phyloP scores from a whole-genome alignment of 1,140 invertebrate genomes.

The Ectropis grisescens region DNA sequence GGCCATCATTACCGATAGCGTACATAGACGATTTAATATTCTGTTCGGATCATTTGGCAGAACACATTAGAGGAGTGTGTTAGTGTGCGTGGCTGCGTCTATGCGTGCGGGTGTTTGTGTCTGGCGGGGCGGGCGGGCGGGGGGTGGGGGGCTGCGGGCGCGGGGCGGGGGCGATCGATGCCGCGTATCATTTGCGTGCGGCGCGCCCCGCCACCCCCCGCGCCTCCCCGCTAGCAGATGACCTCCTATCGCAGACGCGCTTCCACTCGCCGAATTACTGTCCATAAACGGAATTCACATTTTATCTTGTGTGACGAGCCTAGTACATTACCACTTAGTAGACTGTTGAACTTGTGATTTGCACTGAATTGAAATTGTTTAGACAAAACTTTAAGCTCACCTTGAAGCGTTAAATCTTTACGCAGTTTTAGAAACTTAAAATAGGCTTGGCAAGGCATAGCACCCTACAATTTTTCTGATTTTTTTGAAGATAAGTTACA shows the following conservation, averaged over 20 bases:
- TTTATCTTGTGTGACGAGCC: too few species aligned
- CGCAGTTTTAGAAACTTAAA: too few species aligned
- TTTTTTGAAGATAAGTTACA: too few species aligned
- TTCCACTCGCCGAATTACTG: too few species aligned
- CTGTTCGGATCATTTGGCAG: slow-evolving; percentile 59
- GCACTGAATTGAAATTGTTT: too few species aligned
- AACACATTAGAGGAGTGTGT: slow-evolving; percentile 53
- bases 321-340: too few species aligned
- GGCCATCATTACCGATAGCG: slow-evolving; percentile 39
- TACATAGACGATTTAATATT: slow-evolving; percentile 50
- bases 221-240: slow-evolving; percentile 13
- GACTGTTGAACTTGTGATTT: too few species aligned
- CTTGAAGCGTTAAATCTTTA: too few species aligned
- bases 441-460: too few species aligned
- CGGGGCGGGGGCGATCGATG: slow-evolving; percentile 52
- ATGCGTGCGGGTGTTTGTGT: slow-evolving; percentile 26
- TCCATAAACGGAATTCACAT: too few species aligned
- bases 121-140: slow-evolving; percentile 12
- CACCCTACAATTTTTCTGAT: too few species aligned
- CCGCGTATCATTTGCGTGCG: slow-evolving; percentile 59
- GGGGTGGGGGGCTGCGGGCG: slow-evolving; percentile 27
- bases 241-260: slow-evolving; percentile 6
- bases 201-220: slow-evolving; percentile 14
- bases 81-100: slow-evolving; percentile 27
- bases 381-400: too few species aligned